Conservation (phyloP, 2,797 vertebrate genomes). For the Helostoma temminkii region DNA sequence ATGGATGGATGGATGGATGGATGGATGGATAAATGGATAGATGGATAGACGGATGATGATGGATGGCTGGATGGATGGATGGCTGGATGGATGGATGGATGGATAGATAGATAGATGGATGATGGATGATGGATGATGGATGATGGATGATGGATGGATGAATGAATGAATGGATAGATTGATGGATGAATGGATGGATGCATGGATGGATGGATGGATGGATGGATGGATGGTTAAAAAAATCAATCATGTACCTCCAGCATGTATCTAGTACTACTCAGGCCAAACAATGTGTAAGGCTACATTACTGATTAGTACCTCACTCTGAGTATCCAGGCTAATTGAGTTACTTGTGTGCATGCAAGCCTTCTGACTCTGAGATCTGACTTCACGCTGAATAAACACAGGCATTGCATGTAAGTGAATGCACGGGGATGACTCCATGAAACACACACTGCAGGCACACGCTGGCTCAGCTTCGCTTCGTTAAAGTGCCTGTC, state of each 20-base stretch:
- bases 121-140: no score
- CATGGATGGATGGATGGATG: neutral
- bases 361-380: constrained; percentile 39
- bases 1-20: no score
- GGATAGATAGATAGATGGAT: no score
- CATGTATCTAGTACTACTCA: neutral
- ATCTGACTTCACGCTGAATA: constrained; percentile 54
- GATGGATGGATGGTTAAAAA: neutral
- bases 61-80: no score
- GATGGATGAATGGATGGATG: neutral
- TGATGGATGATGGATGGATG: no score
- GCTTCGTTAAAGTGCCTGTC: constrained; percentile 76
- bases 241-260: no score
- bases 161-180: no score
- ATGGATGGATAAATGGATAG: no score
- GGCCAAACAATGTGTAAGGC: neutral
- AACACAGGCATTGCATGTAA: constrained; percentile 55
- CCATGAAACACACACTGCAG: constrained; percentile 63
- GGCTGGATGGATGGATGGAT: no score
- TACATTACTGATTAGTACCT: constrained; percentile 1
- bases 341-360: constrained; percentile 31
- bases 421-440: constrained; percentile 43
- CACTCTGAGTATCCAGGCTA: constrained; percentile 8
- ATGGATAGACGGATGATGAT: no score
- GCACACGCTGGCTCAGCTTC: constrained; percentile 69